phyloP scores from a whole-genome alignment of 1,140 invertebrate genomes.

The Drosophila lini region DNA sequence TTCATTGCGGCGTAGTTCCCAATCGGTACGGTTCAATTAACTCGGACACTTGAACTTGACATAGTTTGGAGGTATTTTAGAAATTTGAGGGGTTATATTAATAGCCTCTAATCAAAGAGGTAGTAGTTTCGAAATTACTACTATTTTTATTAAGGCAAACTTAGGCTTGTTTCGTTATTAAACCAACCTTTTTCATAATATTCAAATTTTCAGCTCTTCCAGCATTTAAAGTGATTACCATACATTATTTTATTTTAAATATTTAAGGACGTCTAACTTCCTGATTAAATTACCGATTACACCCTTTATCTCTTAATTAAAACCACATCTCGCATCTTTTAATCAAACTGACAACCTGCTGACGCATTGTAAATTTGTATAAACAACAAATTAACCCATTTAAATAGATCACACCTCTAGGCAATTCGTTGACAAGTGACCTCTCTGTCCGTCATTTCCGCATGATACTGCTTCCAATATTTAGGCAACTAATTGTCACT shows the following conservation, averaged over 20 bases:
- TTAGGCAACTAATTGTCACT: conserved; percentile 39
- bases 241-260: neutral
- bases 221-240: neutral
- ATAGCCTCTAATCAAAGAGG: neutral
- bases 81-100: neutral
- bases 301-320: neutral
- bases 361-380: conserved; percentile 23
- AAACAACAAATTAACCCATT: conserved; percentile 9
- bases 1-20: conserved; percentile 26
- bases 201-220: neutral
- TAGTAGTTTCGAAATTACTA: neutral
- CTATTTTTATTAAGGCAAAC: neutral
- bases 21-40: conserved; percentile 20
- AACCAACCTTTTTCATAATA: neutral
- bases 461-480: conserved; percentile 5
- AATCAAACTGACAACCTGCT: neutral
- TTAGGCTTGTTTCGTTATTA: too few species aligned
- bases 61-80: conserved; percentile 5
- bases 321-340: neutral
- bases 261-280: neutral
- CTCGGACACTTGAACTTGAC: conserved; percentile 58
- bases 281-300: neutral
- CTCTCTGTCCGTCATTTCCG: conserved; percentile 9
- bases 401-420: conserved; percentile 32
- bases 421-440: conserved; percentile 26